phyloP scores from a whole-genome alignment of 64 coral and sea anemone genomes.

The Hydrozoanthus tunicans region DNA sequence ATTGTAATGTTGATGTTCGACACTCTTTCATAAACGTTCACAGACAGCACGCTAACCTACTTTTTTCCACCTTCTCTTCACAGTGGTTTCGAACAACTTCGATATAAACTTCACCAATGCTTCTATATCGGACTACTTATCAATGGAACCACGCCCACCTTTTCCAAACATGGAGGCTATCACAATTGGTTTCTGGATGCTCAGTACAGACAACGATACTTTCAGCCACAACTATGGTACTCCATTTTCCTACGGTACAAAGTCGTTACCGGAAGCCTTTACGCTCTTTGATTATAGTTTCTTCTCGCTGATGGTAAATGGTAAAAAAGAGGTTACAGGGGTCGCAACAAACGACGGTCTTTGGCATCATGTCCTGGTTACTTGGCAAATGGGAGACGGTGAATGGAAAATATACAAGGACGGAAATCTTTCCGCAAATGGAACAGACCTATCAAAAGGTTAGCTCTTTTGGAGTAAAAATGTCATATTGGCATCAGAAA shows the following conservation, averaged over 20 bases:
- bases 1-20: no score
- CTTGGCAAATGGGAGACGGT: constrained; percentile 1
- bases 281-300: constrained; percentile 28
- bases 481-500: background rate
- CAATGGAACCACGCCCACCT: background rate
- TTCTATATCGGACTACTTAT: constrained; percentile 24
- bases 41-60: no score
- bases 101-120: constrained; percentile 15
- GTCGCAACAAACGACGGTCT: constrained; percentile 19
- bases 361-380: constrained; percentile 42
- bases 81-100: constrained; percentile 21
- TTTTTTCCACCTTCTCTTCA: background rate
- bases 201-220: constrained; percentile 3
- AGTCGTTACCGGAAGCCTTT: background rate
- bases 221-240: constrained; percentile 37
- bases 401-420: constrained; percentile 40
- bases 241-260: constrained; percentile 28
- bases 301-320: constrained; percentile 10
- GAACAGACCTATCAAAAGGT: constrained; percentile 32
- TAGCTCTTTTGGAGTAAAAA: background rate
- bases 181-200: constrained; percentile 32
- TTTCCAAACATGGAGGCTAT: constrained; percentile 37
- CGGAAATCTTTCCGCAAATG: background rate
- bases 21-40: no score
- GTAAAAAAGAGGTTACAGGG: constrained; percentile 10